A percentile compares a stretch with the other conserved stretches of the same genome.
These are phyloP conservation scores for Cerceris rybyensis DNA, from an alignment of 2,888 invertebrate species.

Conservation along the genomic window DNA sequence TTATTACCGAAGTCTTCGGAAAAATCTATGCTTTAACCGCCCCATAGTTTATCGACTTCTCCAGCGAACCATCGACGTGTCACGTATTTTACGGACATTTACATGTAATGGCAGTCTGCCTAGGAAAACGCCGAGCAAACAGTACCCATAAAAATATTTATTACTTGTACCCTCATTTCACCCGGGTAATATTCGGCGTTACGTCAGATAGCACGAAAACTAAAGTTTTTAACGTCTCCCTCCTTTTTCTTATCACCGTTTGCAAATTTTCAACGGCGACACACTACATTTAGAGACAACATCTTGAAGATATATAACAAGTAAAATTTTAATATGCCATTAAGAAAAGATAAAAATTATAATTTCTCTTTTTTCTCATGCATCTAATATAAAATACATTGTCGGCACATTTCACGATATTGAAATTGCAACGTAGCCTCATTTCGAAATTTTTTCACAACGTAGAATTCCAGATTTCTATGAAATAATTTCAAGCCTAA, in stretches of 20 bases:
- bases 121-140: neutral
- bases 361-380: too few relatives aligned
- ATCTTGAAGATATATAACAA: too few relatives aligned
- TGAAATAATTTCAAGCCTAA: too few relatives aligned
- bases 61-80: constrained; percentile 25
- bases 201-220: neutral
- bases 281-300: too few relatives aligned
- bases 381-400: too few relatives aligned
- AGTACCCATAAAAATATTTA: constrained; percentile 22
- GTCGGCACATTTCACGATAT: too few relatives aligned
- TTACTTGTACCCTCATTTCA: neutral
- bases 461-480: too few relatives aligned
- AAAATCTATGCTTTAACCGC: neutral
- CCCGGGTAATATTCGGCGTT: constrained; percentile 3
- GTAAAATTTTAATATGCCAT: too few relatives aligned
- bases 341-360: too few relatives aligned
- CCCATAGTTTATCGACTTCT: constrained; percentile 14
- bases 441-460: too few relatives aligned
- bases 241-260: neutral
- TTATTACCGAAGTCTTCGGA: constrained; percentile 26
- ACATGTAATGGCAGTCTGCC: neutral
- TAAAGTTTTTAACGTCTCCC: neutral
- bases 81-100: constrained; percentile 26
- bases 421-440: too few relatives aligned
- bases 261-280: neutral